Evolutionary conservation across 2,888 invertebrate genomes (phyloP).

Genomic region (Petrolisthes cinctipes): DNA sequence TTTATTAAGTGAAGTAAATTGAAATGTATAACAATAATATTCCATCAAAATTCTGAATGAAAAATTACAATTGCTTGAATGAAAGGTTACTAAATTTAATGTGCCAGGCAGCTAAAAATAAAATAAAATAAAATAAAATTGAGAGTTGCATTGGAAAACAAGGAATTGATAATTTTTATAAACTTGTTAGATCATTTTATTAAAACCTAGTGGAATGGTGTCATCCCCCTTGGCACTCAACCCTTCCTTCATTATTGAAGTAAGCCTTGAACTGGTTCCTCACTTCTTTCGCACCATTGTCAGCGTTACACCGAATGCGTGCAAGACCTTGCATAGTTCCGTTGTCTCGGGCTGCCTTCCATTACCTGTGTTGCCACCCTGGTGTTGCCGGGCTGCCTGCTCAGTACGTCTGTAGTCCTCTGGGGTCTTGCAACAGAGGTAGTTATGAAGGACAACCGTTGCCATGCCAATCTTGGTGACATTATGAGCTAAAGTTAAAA

Average conservation of each 20-base stretch:
- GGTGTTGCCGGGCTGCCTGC: neutral
- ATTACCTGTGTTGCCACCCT: neutral
- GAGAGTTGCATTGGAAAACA: too few relatives aligned
- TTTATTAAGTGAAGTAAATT: neutral
- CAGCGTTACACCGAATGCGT: slow-evolving; percentile 13
- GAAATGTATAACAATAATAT: neutral
- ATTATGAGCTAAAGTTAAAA: neutral
- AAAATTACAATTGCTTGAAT: too few relatives aligned
- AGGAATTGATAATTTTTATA: too few relatives aligned
- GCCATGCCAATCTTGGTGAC: neutral
- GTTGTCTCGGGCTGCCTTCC: neutral
- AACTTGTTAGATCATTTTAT: too few relatives aligned
- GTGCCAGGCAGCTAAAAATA: too few relatives aligned
- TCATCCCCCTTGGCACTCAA: neutral
- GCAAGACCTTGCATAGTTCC: slow-evolving; percentile 4
- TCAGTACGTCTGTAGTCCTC: neutral
- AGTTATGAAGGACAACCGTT: slow-evolving; percentile 20
- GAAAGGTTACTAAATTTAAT: too few relatives aligned
- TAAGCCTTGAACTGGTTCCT: neutral
- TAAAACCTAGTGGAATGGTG: too few relatives aligned
- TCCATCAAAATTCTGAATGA: neutral
- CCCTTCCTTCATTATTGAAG: neutral
- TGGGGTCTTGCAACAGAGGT: neutral
- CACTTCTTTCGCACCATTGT: slow-evolving; percentile 16
- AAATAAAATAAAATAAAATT: too few relatives aligned